phyloP scores from a whole-genome alignment of 2,113 vertebrate species.

The Marmota flaviventris region DNA sequence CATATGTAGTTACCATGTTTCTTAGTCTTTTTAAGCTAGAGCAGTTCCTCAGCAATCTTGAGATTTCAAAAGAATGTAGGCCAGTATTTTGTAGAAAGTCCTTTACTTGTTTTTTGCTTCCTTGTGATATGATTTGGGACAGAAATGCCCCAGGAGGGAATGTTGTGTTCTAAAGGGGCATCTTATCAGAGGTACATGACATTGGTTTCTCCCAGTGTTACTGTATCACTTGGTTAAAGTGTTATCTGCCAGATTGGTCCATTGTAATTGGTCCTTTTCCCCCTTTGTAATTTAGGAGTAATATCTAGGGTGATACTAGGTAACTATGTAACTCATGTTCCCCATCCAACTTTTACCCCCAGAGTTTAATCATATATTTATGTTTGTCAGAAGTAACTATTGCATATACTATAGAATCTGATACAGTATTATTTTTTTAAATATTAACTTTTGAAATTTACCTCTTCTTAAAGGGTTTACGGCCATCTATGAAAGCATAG shows the following conservation, averaged over 20 bases:
- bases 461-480: slow-evolving; percentile 86
- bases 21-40: not conserved
- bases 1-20: not conserved
- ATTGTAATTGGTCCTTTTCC: not conserved
- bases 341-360: not conserved
- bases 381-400: not conserved
- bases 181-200: not conserved
- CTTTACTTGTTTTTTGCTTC: not conserved
- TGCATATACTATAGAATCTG: not conserved
- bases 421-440: rapidly evolving
- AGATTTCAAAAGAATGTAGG: not conserved
- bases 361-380: not conserved
- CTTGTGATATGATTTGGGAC: not conserved
- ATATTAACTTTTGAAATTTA: slow-evolving; percentile 45
- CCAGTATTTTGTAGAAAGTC: not conserved
- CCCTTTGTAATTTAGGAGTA: not conserved
- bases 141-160: not conserved
- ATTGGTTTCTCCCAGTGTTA: not conserved
- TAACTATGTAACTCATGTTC: not conserved
- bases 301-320: not conserved
- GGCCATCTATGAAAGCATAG: slow-evolving; percentile 91
- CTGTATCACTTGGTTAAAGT: not conserved
- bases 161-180: not conserved
- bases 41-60: not conserved
- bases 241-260: not conserved